phyloP scores from a whole-genome alignment of 2,888 invertebrate species.

The Brachyopa scutellaris region DNA sequence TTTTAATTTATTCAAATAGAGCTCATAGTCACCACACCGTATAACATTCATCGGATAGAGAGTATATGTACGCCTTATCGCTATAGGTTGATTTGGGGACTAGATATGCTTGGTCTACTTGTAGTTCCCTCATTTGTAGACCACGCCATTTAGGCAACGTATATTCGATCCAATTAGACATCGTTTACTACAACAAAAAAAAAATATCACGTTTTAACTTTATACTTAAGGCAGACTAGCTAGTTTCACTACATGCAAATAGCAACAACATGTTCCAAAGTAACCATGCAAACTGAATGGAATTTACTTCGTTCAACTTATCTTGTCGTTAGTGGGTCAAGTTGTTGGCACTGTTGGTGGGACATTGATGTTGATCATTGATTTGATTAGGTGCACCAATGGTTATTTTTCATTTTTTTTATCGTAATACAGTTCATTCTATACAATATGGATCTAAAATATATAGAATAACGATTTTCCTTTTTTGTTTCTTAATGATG shows the following conservation, averaged over 20 bases:
- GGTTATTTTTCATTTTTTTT: constrained; percentile 1
- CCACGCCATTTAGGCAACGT: constrained; percentile 83
- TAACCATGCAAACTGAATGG: constrained; percentile 25
- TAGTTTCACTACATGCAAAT: neutral
- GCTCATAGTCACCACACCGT: constrained; percentile 84
- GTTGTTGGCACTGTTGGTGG: constrained; percentile 19
- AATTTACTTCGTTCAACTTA: constrained; percentile 11
- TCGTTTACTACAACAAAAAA: constrained; percentile 60
- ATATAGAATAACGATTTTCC: no score
- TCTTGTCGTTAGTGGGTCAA: constrained; percentile 43
- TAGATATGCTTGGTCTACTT: constrained; percentile 87
- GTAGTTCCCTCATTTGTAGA: constrained; percentile 84
- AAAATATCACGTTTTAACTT: neutral
- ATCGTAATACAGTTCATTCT: no score
- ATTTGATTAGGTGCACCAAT: constrained; percentile 4
- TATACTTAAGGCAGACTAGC: neutral
- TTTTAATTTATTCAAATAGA: neutral
- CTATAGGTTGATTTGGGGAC: constrained; percentile 80
- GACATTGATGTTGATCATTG: constrained; percentile 15
- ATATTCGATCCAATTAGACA: constrained; percentile 84
- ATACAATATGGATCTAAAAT: no score
- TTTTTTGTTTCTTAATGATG: no score
- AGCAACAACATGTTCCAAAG: neutral
- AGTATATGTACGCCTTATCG: constrained; percentile 84
- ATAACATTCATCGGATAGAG: constrained; percentile 87